Evolutionary conservation across 1,140 invertebrate genomes (phyloP).

Genomic region (Zaprionus gabonicus): DNA sequence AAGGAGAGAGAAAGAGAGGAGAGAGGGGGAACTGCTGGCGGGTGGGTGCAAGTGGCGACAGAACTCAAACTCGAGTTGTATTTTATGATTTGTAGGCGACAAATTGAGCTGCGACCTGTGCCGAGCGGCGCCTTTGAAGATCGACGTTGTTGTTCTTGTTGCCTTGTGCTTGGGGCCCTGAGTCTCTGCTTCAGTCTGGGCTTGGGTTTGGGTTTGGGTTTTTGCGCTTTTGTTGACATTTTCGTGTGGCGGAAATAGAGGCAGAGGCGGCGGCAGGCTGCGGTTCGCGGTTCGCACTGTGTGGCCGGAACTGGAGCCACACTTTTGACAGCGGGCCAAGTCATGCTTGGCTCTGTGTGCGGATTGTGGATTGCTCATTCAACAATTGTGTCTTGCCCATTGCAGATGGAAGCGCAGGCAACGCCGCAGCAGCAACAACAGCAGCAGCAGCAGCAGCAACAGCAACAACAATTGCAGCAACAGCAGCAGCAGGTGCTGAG

Average conservation of each 20-base stretch:
- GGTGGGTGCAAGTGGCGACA: conserved; percentile 4
- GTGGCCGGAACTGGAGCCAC: conserved; percentile 76
- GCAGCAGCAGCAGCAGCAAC: conserved; percentile 58
- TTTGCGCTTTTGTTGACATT: conserved; percentile 61
- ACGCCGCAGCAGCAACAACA: conserved; percentile 69
- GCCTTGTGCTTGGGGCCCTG: background rate
- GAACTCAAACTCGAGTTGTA: conserved; percentile 40
- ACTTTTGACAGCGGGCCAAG: conserved; percentile 66
- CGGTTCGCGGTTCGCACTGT: conserved; percentile 62
- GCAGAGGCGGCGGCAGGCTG: conserved; percentile 30
- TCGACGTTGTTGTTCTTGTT: conserved; percentile 30
- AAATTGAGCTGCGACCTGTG: conserved; percentile 68
- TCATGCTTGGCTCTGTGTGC: conserved; percentile 7
- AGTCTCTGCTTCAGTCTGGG: conserved; percentile 8
- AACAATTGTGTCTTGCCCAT: conserved; percentile 69
- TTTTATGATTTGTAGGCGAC: conserved; percentile 81
- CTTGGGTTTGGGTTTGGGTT: conserved; percentile 24
- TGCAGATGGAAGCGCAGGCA: conserved; percentile 83
- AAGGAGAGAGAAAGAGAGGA: conserved; percentile 5
- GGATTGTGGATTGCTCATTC: conserved; percentile 43
- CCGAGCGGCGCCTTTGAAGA: conserved; percentile 49
- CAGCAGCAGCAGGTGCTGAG: conserved; percentile 57
- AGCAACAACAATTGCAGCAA: conserved; percentile 62
- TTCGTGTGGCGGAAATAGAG: conserved; percentile 70
- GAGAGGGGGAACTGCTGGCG: background rate